phyloP scores from a whole-genome alignment of 1,140 invertebrate genomes.

The Drosophila obscura region DNA sequence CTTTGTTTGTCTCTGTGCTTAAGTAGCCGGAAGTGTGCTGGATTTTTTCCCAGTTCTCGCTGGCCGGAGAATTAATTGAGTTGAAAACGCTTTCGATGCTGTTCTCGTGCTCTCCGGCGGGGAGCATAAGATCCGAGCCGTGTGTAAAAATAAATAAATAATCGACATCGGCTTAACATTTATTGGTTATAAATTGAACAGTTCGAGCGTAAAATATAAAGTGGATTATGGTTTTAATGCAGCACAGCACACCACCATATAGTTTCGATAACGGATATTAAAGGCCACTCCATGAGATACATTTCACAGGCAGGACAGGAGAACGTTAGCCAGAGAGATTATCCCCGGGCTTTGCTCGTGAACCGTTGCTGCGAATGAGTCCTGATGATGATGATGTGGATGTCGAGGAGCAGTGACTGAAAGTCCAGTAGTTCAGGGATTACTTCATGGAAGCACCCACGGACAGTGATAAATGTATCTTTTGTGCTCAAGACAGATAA shows the following conservation, averaged over 20 bases:
- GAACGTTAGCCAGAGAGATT: constrained; percentile 25
- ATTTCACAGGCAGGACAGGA: constrained; percentile 25
- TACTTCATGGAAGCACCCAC: background rate
- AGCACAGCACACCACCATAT: constrained; percentile 8
- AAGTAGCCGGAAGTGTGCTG: constrained; percentile 70
- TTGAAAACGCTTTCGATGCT: constrained; percentile 63
- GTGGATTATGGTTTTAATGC: constrained; percentile 80
- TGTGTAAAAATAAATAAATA: constrained; percentile 75
- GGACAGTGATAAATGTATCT: constrained; percentile 6
- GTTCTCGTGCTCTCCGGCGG: constrained; percentile 5
- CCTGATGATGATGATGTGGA: background rate
- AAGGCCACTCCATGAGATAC: constrained; percentile 37
- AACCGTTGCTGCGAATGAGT: constrained; percentile 30
- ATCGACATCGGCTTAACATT: constrained; percentile 68
- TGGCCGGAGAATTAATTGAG: constrained; percentile 67
- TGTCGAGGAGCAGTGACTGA: background rate
- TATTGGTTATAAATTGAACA: constrained; percentile 82
- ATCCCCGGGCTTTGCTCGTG: constrained; percentile 29
- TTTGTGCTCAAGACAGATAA: too few relatives aligned
- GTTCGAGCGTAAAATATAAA: constrained; percentile 76
- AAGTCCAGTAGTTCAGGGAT: constrained; percentile 5
- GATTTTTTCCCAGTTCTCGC: constrained; percentile 19
- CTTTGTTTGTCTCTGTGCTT: constrained; percentile 62
- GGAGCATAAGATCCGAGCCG: constrained; percentile 1
- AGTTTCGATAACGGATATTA: constrained; percentile 45